Evolutionary conservation across 2,888 invertebrate genomes (phyloP).

Genomic region (Plebejus melissa): DNA sequence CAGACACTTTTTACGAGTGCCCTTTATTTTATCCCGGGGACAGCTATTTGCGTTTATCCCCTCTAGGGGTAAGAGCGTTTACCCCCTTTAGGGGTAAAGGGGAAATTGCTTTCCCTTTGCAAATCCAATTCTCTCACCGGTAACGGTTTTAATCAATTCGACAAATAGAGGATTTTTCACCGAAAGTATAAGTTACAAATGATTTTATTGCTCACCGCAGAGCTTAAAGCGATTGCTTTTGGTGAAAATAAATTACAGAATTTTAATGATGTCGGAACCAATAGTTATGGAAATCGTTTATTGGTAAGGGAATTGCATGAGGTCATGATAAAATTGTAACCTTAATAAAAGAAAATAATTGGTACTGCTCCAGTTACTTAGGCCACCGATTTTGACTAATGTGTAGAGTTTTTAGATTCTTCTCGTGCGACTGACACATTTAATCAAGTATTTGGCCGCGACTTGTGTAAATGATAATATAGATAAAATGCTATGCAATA

Average conservation of each 20-base stretch:
- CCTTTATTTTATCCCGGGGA: slow-evolving; percentile 9
- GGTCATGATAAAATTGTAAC: too few species aligned
- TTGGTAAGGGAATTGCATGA: neutral
- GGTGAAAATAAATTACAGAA: neutral
- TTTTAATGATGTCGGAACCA: neutral
- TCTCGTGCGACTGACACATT: too few species aligned
- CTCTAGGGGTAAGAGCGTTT: neutral
- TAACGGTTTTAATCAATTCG: slow-evolving; percentile 8
- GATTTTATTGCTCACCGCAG: neutral
- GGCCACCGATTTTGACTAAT: too few species aligned
- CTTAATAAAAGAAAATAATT: too few species aligned
- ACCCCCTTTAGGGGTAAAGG: neutral
- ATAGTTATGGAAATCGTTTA: neutral
- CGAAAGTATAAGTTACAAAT: neutral
- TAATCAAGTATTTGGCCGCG: too few species aligned
- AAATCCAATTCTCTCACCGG: neutral
- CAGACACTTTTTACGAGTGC: slow-evolving; percentile 11
- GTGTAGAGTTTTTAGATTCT: too few species aligned
- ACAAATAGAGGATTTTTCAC: neutral
- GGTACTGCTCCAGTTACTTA: too few species aligned
- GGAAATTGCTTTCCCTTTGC: neutral
- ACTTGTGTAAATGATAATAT: too few species aligned
- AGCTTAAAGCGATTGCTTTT: slow-evolving; percentile 2
- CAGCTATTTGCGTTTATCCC: slow-evolving; percentile 7
- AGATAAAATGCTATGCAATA: too few species aligned